Evolutionary conservation across 2,888 invertebrate genomes (phyloP), one percentile per base, ranked within the genome.

Genomic region (Cantharis rufa): DNA sequence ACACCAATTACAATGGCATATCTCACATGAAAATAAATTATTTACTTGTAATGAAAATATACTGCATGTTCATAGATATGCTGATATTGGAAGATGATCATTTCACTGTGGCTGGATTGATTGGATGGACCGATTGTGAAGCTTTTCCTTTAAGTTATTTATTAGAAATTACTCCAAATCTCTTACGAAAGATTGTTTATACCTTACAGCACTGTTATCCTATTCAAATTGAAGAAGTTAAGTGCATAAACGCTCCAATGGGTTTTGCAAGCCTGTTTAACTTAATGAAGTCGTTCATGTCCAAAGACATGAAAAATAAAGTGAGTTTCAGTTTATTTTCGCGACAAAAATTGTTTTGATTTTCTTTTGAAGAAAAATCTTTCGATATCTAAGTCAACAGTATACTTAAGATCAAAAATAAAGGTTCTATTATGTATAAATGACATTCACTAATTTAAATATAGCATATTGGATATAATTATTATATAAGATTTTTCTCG

Each of bases 61-160:
- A 11, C 0, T 89, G 89, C 70, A 89, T 91, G 87, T 84, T 91
- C 66, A 89, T 90, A 77, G 92, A 92, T 82, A 89, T 92, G 75
- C 82, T 90, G 74, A 82, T 92, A 80, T 81, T 90, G 15, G 91
- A 92, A 81, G 92, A 92, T 82, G 92, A 92, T 84, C 88, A 90
- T 80, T 89, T 89, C 28, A 86, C 88, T 68, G 86, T 91, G 3
- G 85, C 88, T 75, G 91, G 91, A 0, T 83, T 90, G 86, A 87
- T 91, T 28, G 87, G 89, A 5, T 84, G 93, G 21, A 85, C 91
- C 62, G 93, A 93, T 82, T 85, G 92, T 83, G 86, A 89, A 69
- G 88, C 89, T 61, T 88, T 90, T 2, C 90, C 90, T 0, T 82
- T 90, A 3, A 89, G 86, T 15, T 90, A 92, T 79, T 85, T 91